Evolutionary conservation across 2,113 vertebrate species (phyloP).

Genomic region (Spizaetus ornatus): DNA sequence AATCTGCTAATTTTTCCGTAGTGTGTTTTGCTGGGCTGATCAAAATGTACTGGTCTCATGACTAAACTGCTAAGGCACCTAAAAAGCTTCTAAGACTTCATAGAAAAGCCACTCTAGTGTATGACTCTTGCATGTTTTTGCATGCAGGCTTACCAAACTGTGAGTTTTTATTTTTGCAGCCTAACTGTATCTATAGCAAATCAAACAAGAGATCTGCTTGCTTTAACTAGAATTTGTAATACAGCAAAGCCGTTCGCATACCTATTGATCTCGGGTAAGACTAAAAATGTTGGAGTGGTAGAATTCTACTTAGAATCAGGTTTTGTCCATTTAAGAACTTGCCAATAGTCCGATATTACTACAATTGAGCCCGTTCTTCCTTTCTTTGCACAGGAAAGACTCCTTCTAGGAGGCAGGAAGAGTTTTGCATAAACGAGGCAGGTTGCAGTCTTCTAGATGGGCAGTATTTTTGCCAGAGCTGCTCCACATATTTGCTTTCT

Average conservation of each 20-base stretch:
- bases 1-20: conserved; percentile 46
- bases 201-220: not conserved
- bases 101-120: not conserved
- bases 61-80: conserved; percentile 46
- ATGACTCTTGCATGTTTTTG: not conserved
- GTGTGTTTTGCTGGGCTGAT: conserved; percentile 47
- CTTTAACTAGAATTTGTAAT: not conserved
- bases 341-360: not conserved
- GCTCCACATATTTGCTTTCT: not conserved
- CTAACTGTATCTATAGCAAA: not conserved
- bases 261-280: not conserved
- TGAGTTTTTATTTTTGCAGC: not conserved
- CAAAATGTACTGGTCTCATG: conserved; percentile 24
- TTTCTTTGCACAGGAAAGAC: not conserved
- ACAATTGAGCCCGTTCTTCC: not conserved
- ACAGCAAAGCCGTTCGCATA: not conserved
- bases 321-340: not conserved
- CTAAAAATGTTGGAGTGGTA: not conserved
- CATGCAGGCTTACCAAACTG: not conserved
- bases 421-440: not conserved
- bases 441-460: not conserved
- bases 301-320: not conserved
- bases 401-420: not conserved
- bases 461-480: not conserved
- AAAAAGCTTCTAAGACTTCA: conserved; percentile 48